Evolutionary conservation across 2,113 vertebrate genomes (phyloP).

Genomic region (Cricetomys ansorgei): DNA sequence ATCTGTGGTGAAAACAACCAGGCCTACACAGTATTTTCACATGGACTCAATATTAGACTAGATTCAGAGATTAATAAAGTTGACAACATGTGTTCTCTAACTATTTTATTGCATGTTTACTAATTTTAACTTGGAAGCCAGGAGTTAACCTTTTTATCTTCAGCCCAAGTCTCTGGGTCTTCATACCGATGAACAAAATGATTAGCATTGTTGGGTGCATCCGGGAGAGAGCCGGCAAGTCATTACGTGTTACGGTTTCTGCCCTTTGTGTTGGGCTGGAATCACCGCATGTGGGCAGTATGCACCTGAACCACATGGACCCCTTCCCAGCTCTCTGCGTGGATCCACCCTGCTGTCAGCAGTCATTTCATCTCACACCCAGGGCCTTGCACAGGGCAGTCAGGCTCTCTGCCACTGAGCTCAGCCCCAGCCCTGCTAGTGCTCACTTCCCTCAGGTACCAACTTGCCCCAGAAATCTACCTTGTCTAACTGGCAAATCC

Average conservation of each 20-base stretch:
- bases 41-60: not conserved
- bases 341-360: not conserved
- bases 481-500: not conserved
- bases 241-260: not conserved
- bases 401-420: not conserved
- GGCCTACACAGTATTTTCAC: not conserved
- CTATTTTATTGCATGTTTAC: not conserved
- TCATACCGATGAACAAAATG: not conserved
- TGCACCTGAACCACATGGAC: not conserved
- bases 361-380: not conserved
- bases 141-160: constrained; percentile 13
- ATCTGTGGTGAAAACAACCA: constrained; percentile 8
- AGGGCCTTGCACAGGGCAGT: not conserved
- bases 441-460: not conserved
- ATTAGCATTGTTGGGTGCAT: not conserved
- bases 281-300: not conserved
- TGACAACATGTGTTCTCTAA: not conserved
- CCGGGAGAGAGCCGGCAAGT: not conserved
- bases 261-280: not conserved
- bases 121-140: constrained; percentile 24
- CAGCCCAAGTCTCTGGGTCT: not conserved
- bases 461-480: not conserved
- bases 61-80: not conserved
- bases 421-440: not conserved
- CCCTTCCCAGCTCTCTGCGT: not conserved